Evolutionary conservation across 2,888 invertebrate species (phyloP), one percentile per base, ranked within the genome.

Genomic region (Tholera decimalis): DNA sequence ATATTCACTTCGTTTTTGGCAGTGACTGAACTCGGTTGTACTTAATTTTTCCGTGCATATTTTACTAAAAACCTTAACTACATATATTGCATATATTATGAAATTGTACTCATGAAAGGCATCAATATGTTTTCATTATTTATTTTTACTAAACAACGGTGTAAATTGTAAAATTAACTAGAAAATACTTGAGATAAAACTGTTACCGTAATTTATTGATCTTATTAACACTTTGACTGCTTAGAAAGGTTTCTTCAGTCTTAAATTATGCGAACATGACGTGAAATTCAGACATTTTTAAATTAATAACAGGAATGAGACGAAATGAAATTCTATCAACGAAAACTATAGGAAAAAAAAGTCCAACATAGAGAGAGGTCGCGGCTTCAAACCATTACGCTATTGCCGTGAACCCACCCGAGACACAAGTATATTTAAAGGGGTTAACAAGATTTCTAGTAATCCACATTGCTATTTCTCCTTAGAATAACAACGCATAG

Each of bases 91-190:
- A 79, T 82, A 53, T 80, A 80, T 77, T 76, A 78, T 77, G 54
- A 79, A 84, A 83, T 90, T 90, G 90, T 90, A 90, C 91, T 89
- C 71, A 69, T 81, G 61, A 73, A 89, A 89, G 88, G 89, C 90
- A 87, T 84, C 77, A 75, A 78, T 71, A 74, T 63, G 62, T 69
- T 69, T 67, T 24, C 67, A 69, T 39, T 74, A 20, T 43, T 61
- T 58, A 50, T 54, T 51, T 51, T 47, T 51, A 59, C 55, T 61
- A 53, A 77, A 80, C 49, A 77, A 57, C 59, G 53, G 65, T 78
- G 62, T 79, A 70, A 66, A 78, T 74, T 80, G 71, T 81, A 83
- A 70, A 69, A 82, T 82, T 82, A 82, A 72, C 67, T 79, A 79
- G 58, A 78, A 80, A 77, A 69, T 78, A 81, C 61, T 83, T 60